A percentile compares a stretch with the other conserved stretches of the same genome.
These are phyloP conservation scores for Periplaneta americana DNA, from an alignment of 1,140 invertebrate genomes.

Conservation along the genomic window DNA sequence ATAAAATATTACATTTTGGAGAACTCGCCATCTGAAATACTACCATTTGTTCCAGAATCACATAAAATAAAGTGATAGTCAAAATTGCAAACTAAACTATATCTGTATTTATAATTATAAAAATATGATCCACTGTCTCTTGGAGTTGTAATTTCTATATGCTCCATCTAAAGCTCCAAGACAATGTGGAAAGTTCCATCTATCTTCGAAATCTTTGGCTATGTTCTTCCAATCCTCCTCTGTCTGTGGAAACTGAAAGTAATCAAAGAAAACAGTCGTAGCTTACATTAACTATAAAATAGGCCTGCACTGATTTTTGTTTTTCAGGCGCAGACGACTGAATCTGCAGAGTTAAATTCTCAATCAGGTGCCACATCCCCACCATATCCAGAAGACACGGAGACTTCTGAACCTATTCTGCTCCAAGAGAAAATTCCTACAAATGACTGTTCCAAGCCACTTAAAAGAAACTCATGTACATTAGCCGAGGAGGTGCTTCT, in stretches of 20 bases:
- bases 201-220: not conserved
- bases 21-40: too few relatives aligned
- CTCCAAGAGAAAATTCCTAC: not conserved
- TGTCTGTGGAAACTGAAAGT: not conserved
- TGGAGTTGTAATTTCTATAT: constrained; percentile 29
- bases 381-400: not conserved
- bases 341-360: too few relatives aligned
- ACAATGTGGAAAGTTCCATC: constrained; percentile 31
- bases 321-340: too few relatives aligned
- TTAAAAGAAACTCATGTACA: not conserved
- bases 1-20: too few relatives aligned
- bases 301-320: too few relatives aligned
- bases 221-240: not conserved
- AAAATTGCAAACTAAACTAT: too few relatives aligned
- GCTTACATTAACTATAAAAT: not conserved
- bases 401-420: not conserved
- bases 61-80: too few relatives aligned
- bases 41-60: too few relatives aligned
- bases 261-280: not conserved
- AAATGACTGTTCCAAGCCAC: not conserved
- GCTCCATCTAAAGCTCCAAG: constrained; percentile 31
- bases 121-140: too few relatives aligned
- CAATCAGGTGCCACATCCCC: too few relatives aligned
- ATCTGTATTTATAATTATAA: too few relatives aligned
- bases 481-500: not conserved